Evolutionary conservation across 2,113 vertebrate species (phyloP).

Genomic region (Leiothrix lutea): DNA sequence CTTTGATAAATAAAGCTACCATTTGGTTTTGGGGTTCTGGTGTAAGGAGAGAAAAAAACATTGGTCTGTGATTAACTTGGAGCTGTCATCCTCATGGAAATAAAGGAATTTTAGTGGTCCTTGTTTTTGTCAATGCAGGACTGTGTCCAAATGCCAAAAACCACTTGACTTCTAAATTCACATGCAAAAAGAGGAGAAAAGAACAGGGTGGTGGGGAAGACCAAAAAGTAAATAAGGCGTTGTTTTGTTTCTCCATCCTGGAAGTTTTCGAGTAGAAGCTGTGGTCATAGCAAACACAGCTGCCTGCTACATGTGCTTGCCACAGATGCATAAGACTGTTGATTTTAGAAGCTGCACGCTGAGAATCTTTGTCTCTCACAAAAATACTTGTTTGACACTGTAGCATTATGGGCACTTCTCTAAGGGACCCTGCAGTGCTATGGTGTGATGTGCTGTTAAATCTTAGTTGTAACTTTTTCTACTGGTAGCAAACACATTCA

Average conservation of each 20-base stretch:
- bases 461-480: background rate
- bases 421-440: accelerated
- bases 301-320: background rate
- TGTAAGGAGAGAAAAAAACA: background rate
- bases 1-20: background rate
- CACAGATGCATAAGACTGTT: background rate
- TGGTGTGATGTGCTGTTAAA: background rate
- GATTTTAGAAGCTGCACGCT: background rate
- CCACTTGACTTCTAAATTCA: background rate
- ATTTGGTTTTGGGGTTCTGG: background rate
- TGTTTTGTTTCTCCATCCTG: background rate
- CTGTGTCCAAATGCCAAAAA: background rate
- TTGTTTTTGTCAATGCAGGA: background rate
- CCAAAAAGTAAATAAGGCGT: background rate
- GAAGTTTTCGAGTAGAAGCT: background rate
- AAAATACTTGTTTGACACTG: background rate
- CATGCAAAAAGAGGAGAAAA: background rate
- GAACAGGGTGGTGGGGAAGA: accelerated
- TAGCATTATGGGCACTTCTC: background rate
- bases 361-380: background rate
- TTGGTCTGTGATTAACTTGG: background rate
- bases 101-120: background rate
- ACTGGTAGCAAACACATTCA: background rate
- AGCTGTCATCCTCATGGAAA: background rate
- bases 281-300: background rate